Base-by-base conservation (phyloP, 2,888 invertebrate genomes). In the Allophyes oxyacanthae region DNA sequence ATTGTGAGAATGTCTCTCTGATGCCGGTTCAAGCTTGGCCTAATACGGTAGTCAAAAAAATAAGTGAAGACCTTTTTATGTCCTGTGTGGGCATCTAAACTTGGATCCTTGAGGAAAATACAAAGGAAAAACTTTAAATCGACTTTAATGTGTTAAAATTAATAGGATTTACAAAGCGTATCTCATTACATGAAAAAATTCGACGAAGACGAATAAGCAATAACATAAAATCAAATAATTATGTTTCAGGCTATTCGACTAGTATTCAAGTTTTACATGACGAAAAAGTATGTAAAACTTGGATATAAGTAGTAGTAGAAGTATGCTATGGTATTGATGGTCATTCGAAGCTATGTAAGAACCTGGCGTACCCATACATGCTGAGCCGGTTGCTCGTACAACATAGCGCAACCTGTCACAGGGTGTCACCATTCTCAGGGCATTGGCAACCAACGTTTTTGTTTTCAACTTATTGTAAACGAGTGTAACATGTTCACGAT, bases 1-100 rank as follows among this genome's bases (percentile, higher is more conserved):
- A 92, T 92, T 93, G 92, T 93, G 90, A 87, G 88, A 90, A 88
- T 81, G 49, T 66, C 33, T 66, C 33, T 77, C 75, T 75, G 79
- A 77, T 73, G 71, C 60, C 64, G 58, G 64, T 60, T 60, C 60
- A 42, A 56, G 68, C 51, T 67, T 46, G 40, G 52, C 65, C 73
- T 66, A 73, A 76, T 76, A 76, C 72, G 72, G 77, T 50, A 69
- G 71, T 65, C 41, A 61, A 76, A 75, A n/a, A 75, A 75, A 65
- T 66, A 64, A 62, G 34, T 51, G 49, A 58, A 52, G 33, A 43
- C 59, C 74, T 73, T 70, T 76, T 72, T 67, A 56, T 67, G 65
- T 64, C 53, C 56, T 58, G 62, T 42, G 26, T 26, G 13, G 43
- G 46, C 52, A 46, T 53, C 42, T 46, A 30, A 57, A 33, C 49